phyloP scores from a whole-genome alignment of 2,113 vertebrate genomes.

The Drymodes brunneopygia region DNA sequence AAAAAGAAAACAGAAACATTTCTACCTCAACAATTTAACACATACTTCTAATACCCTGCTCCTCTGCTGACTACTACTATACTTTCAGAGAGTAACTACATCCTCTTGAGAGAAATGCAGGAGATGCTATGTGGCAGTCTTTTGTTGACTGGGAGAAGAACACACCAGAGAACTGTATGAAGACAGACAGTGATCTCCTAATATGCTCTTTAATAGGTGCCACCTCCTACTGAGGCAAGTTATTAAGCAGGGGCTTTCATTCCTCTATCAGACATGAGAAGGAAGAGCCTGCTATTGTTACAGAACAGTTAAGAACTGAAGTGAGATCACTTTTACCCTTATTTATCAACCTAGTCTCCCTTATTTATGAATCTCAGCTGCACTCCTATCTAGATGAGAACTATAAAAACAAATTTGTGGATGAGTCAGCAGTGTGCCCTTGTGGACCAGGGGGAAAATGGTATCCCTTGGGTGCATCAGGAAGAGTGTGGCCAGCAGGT shows the following conservation, averaged over 20 bases:
- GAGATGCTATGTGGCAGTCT: not conserved
- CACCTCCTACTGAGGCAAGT: not conserved
- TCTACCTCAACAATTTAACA: not conserved
- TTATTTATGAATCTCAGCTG: not conserved
- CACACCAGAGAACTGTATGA: not conserved
- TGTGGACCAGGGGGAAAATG: not conserved
- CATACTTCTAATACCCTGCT: too few species aligned
- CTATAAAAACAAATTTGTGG: not conserved
- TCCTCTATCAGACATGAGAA: not conserved
- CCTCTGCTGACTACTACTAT: not conserved
- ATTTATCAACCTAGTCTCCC: not conserved
- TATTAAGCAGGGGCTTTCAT: not conserved
- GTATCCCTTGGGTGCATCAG: not conserved
- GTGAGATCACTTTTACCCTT: not conserved
- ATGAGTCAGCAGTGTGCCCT: not conserved
- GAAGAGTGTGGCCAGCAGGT: not conserved
- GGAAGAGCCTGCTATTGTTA: not conserved
- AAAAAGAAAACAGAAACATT: not conserved
- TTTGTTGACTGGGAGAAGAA: not conserved
- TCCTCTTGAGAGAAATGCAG: not conserved
- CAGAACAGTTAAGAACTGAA: not conserved
- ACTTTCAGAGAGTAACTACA: not conserved
- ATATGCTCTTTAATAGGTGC: not conserved
- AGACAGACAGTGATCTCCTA: not conserved
- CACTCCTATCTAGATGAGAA: not conserved